A percentile compares a stretch with the other conserved stretches of the same genome.
Conservation (phyloP, 2,113 vertebrate species). For the Dasypus novemcinctus region DNA sequence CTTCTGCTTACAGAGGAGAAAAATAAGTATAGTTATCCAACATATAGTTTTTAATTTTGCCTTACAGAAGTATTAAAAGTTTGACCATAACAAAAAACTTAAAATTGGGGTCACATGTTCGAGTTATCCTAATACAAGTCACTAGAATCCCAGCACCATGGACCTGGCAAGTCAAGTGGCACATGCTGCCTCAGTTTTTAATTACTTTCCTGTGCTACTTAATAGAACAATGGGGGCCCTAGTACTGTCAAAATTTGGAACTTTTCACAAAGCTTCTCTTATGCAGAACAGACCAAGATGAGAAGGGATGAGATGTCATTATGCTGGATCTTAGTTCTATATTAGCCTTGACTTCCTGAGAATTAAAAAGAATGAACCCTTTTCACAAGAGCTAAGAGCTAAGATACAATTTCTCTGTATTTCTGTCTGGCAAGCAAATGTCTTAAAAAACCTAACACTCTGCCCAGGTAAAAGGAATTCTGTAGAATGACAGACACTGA, state of each 20-base stretch:
- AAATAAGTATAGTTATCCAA: slow-evolving; percentile 25
- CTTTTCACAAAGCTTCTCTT: slow-evolving; percentile 75
- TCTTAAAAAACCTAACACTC: slow-evolving; percentile 25
- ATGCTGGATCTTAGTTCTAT: slow-evolving; percentile 48
- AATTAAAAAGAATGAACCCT: slow-evolving; percentile 58
- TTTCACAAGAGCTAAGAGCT: slow-evolving; percentile 48
- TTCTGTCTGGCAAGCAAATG: slow-evolving; percentile 57
- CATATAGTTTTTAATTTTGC: slow-evolving; percentile 33
- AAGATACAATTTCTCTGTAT: slow-evolving; percentile 54
- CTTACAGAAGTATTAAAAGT: slow-evolving; percentile 30
- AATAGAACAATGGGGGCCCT: slow-evolving; percentile 61
- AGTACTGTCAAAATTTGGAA: slow-evolving; percentile 58
- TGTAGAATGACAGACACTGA: background rate
- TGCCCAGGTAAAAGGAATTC: slow-evolving; percentile 44
- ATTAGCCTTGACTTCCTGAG: slow-evolving; percentile 68
- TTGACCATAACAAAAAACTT: background rate
- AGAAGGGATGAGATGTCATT: slow-evolving; percentile 61
- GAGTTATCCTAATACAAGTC: slow-evolving; percentile 7
- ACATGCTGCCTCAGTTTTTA: slow-evolving; percentile 51
- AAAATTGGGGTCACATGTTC: slow-evolving; percentile 58
- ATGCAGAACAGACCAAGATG: slow-evolving; percentile 51
- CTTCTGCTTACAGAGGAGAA: background rate
- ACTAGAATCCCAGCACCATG: background rate
- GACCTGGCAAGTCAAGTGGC: slow-evolving; percentile 11
- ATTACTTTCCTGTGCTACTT: slow-evolving; percentile 77